These are phyloP conservation scores for Phalacrocorax pelagicus DNA, from an alignment of 2,113 vertebrate genomes.

Conservation along the genomic window DNA sequence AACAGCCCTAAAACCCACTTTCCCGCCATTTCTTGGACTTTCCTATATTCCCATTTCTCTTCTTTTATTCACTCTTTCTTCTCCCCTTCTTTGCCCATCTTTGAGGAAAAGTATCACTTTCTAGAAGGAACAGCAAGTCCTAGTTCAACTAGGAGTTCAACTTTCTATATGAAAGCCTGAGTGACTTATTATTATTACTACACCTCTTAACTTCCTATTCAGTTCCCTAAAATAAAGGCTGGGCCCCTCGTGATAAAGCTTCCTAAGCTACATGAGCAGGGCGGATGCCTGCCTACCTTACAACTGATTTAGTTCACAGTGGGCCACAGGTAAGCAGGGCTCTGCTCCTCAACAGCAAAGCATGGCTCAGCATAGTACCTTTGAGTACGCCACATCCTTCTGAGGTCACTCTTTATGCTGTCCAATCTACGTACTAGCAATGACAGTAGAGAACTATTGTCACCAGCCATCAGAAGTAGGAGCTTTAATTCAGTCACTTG, in stretches of 20 bases:
- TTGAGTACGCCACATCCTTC: neutral
- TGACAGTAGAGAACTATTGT: neutral
- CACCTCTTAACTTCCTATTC: neutral
- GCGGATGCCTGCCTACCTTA: neutral
- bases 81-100: neutral
- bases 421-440: neutral
- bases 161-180: neutral
- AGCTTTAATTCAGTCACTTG: neutral
- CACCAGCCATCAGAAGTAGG: neutral
- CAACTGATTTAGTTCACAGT: no score
- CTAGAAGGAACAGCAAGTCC: neutral
- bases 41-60: neutral
- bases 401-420: neutral
- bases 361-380: neutral
- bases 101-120: neutral
- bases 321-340: neutral
- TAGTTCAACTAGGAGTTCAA: neutral
- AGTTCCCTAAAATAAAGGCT: neutral
- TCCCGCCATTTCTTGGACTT: neutral
- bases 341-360: neutral
- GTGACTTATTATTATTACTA: neutral
- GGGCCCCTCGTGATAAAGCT: no score
- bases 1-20: neutral
- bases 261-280: neutral
- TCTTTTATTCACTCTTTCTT: neutral